Percentiles rank a stretch among this genome's conserved stretches.
Evolutionary conservation across 1,140 invertebrate genomes (phyloP).

Genomic region (Streblospio benedicti): DNA sequence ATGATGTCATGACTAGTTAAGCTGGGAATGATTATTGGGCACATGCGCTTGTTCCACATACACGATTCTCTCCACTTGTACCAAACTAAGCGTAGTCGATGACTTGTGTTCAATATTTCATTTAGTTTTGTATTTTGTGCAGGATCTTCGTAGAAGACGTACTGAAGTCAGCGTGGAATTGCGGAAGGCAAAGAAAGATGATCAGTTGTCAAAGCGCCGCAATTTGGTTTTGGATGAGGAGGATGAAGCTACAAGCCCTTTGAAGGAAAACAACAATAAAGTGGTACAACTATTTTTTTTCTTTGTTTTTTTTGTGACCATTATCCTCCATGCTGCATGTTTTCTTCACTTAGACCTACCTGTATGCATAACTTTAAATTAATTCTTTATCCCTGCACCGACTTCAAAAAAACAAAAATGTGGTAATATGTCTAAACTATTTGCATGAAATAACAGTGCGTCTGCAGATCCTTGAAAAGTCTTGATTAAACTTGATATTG

Average conservation of each 20-base stretch:
- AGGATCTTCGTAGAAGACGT: conserved; percentile 73
- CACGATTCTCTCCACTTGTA: no score
- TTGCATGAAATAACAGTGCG: no score
- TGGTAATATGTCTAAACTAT: no score
- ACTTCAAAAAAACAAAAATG: no score
- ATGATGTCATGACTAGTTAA: no score
- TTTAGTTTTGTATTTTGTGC: conserved; percentile 3
- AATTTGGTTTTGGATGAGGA: conserved; percentile 63
- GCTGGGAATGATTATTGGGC: no score
- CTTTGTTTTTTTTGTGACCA: neutral
- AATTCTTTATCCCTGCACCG: no score
- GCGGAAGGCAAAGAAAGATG: conserved; percentile 92
- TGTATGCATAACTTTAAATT: no score
- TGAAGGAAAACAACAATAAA: conserved; percentile 28
- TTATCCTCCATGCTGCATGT: neutral
- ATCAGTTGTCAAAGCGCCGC: conserved; percentile 85
- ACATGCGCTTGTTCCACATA: no score
- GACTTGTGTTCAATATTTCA: neutral
- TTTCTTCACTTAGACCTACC: neutral
- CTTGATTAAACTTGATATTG: no score
- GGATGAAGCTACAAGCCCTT: conserved; percentile 35
- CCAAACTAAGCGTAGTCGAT: no score
- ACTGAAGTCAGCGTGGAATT: conserved; percentile 93
- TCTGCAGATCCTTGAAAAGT: no score
- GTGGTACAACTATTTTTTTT: conserved; percentile 2